These are phyloP conservation scores for Cyphomyrus discorhynchus DNA, from an alignment of 2,113 vertebrate species.

Conservation along the genomic window DNA sequence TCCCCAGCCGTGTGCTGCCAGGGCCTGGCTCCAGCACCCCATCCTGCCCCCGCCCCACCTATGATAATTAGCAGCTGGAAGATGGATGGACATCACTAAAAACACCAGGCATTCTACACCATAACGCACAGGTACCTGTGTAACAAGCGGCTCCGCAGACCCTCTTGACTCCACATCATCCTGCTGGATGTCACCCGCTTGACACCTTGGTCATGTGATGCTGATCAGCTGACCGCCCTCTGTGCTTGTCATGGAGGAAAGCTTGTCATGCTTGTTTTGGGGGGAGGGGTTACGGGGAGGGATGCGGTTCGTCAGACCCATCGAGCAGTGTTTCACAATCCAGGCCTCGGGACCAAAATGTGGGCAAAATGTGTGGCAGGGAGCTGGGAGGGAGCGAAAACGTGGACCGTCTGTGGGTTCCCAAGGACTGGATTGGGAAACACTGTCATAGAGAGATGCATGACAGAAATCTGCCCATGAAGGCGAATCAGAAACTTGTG, in stretches of 20 bases:
- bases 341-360: background rate
- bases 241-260: no score
- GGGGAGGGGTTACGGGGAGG: conserved; percentile 27
- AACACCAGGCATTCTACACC: background rate
- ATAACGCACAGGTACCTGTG: background rate
- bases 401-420: background rate
- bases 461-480: conserved; percentile 24
- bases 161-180: background rate
- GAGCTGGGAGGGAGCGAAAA: background rate
- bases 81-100: background rate
- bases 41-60: background rate
- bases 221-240: background rate
- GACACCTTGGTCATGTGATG: background rate
- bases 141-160: background rate
- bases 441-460: conserved; percentile 40
- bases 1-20: background rate
- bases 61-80: background rate
- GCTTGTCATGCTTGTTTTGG: no score
- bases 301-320: conserved; percentile 50
- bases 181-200: background rate
- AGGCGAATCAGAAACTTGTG: conserved; percentile 38
- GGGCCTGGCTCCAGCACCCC: background rate
- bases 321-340: no score
- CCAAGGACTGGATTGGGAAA: background rate
- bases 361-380: no score